These are phyloP conservation scores for Sylvietta virens DNA, from an alignment of 2,113 vertebrate genomes.

Conservation along the genomic window DNA sequence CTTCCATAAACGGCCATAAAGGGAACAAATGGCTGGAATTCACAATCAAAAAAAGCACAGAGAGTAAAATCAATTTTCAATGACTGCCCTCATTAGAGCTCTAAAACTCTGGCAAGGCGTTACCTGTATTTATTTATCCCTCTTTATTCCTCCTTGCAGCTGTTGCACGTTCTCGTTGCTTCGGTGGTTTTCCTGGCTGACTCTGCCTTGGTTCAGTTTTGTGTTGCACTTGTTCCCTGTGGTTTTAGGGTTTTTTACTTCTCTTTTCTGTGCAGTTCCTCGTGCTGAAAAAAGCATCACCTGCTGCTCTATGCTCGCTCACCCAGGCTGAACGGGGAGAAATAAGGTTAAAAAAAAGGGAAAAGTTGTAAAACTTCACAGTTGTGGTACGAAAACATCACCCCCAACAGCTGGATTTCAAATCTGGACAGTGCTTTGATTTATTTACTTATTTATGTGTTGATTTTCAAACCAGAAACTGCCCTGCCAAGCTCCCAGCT, in stretches of 20 bases:
- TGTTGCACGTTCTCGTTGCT: neutral
- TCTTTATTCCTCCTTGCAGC: neutral
- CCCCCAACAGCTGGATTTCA: neutral
- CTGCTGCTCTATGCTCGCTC: neutral
- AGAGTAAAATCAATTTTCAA: neutral
- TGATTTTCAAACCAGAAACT: neutral
- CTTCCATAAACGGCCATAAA: neutral
- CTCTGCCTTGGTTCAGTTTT: neutral
- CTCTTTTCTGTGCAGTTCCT: neutral
- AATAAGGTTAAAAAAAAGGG: neutral
- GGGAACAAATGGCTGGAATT: neutral
- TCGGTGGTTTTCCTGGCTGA: neutral
- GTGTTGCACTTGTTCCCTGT: neutral
- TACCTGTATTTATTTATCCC: neutral
- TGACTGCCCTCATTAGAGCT: neutral
- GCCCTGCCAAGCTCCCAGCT: neutral
- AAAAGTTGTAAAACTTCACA: neutral
- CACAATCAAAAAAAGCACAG: neutral
- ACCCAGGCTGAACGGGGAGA: neutral
- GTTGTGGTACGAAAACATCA: too few relatives aligned
- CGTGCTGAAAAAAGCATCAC: neutral
- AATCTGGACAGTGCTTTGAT: neutral
- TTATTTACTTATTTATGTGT: neutral
- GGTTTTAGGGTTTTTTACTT: neutral
- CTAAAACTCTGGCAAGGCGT: rapidly evolving